Base-by-base conservation (phyloP, 2,113 vertebrate species). In the Myxocyprinus asiaticus region DNA sequence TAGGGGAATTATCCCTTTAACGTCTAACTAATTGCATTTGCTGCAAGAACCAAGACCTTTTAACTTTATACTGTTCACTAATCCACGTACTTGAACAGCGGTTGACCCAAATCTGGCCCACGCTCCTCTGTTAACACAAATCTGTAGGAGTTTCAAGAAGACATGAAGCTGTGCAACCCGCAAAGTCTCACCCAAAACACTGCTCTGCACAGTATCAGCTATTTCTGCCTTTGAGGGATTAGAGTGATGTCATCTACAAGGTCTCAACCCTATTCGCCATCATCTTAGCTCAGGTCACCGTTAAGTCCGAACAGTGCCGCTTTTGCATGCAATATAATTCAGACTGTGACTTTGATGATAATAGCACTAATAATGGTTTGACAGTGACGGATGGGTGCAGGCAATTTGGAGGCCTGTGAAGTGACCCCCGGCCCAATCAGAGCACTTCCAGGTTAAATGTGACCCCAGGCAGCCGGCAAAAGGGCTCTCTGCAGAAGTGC, bases 381-480 rank as follows among this genome's bases (percentile, higher is more conserved):
- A 91, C 91, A 91, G 73, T 92, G 91, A 93, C 88, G 81, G 88
- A 93, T 93, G 83, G 89, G 78, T 83, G 86, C 88, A 84, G 83
- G 67, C 76, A 74, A 69, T 82, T 91, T 51, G 87, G 84, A 85
- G 82, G 85, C 83, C 81, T 67, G 86, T 83, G 44, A 59, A 67
- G 66, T 92, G 90, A 92, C 92, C 91, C 89, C 85, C 88, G 79
- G 86, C 80, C 91, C 89, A 92, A 92, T 93, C 91, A 90, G 83
- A 88, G 89, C 85, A 90, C 88, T 90, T 92, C 91, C 89, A 91
- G 92, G 91, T 91, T 92, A 87, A 92, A 90, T 86, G 88, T 89
- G 89, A 86, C 91, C 82, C 22, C 78, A 87, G 91, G 89, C 82
- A 82, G 61, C 85, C 72, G 53, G 55, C 67, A 56, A 81, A 82